phyloP scores from a whole-genome alignment of 2,113 vertebrate genomes.

The Hepsetus odoe region DNA sequence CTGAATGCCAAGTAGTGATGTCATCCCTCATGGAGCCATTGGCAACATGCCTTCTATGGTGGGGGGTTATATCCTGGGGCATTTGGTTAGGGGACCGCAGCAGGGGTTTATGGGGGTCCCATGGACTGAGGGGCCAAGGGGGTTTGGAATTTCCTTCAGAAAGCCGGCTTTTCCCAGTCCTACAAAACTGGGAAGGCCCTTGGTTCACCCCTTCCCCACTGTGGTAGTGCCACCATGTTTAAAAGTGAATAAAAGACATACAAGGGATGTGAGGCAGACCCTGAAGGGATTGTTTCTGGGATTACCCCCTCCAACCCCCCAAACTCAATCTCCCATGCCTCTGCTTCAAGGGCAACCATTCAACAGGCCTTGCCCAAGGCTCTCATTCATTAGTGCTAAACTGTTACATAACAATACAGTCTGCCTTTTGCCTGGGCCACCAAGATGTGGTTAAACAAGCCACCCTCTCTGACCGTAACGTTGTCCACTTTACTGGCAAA shows the following conservation, averaged over 20 bases:
- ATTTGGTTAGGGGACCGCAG: conserved; percentile 28
- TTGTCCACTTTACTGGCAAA: conserved; percentile 40
- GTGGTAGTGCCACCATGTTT: conserved; percentile 55
- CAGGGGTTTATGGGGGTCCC: conserved; percentile 47
- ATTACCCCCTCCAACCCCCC: conserved; percentile 64
- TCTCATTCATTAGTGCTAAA: conserved; percentile 66
- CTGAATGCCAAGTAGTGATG: conserved; percentile 75
- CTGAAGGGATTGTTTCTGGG: conserved; percentile 61
- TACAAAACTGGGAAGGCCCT: conserved; percentile 47
- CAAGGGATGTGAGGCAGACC: conserved; percentile 58
- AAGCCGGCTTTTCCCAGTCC: conserved; percentile 45
- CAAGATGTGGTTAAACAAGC: conserved; percentile 72
- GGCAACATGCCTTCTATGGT: conserved; percentile 61
- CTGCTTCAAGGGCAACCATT: conserved; percentile 57
- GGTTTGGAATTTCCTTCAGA: conserved; percentile 59
- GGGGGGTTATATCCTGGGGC: conserved; percentile 25
- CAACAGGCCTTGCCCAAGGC: conserved; percentile 50
- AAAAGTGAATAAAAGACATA: conserved; percentile 64
- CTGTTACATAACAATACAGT: conserved; percentile 73
- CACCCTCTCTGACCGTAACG: conserved; percentile 55
- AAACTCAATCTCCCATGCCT: conserved; percentile 52
- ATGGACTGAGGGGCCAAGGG: conserved; percentile 54
- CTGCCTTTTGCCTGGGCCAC: conserved; percentile 59
- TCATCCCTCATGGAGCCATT: conserved; percentile 69
- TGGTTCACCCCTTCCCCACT: conserved; percentile 48